Conservation (phyloP, 1,140 invertebrate species). For the Prorops nasuta region DNA sequence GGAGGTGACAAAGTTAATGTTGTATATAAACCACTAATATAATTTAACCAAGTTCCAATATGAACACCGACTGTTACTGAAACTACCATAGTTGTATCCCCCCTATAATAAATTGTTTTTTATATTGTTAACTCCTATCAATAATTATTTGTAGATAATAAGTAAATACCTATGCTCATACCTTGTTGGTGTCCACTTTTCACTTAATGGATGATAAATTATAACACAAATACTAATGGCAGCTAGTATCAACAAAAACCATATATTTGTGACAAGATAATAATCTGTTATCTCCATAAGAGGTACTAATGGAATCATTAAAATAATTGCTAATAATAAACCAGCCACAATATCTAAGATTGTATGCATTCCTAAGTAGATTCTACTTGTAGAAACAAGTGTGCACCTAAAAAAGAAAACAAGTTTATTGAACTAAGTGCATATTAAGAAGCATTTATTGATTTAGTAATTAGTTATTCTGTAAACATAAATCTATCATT, state of each 20-base stretch:
- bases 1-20: slow-evolving; percentile 61
- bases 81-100: slow-evolving; percentile 83
- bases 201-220: slow-evolving; percentile 70
- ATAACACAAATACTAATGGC: slow-evolving; percentile 65
- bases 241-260: slow-evolving; percentile 67
- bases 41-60: slow-evolving; percentile 82
- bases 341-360: slow-evolving; percentile 80
- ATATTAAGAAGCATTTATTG: slow-evolving; percentile 5
- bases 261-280: slow-evolving; percentile 68
- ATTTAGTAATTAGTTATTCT: neutral
- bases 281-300: slow-evolving; percentile 72
- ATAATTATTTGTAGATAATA: slow-evolving; percentile 18
- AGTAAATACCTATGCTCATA: no score
- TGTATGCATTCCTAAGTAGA: slow-evolving; percentile 92
- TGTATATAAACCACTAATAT: slow-evolving; percentile 69
- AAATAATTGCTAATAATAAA: slow-evolving; percentile 62
- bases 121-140: neutral
- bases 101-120: slow-evolving; percentile 59
- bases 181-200: slow-evolving; percentile 82
- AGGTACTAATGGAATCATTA: slow-evolving; percentile 74
- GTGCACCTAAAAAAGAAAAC: slow-evolving; percentile 61
- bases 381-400: slow-evolving; percentile 77
- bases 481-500: slow-evolving; percentile 13
- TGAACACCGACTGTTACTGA: slow-evolving; percentile 77
- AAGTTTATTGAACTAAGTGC: neutral